Evolutionary conservation across 2,113 vertebrate genomes (phyloP), one percentile per base, ranked within the genome.

Genomic region (Colaptes auratus): DNA sequence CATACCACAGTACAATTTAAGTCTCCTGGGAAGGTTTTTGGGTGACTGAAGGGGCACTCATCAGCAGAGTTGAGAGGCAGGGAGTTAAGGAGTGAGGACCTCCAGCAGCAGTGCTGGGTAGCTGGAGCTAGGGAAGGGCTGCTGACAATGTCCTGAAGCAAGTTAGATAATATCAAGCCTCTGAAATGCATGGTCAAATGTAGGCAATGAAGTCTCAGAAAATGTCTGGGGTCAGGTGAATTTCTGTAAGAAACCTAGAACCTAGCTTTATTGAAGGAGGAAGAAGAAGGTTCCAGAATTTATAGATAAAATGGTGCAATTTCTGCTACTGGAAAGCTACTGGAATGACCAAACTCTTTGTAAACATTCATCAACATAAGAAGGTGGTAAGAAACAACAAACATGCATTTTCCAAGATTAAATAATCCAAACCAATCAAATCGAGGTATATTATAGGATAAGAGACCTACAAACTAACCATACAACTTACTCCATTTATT

Each of bases 261-360:
- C 3, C 17, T 73, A 56, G 3, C 15, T 72, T 83, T 48, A 27
- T 36, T 71, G 55, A 76, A 71, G 72, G 5, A 82, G 25, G 28
- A 67, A 86, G 79, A 39, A 71, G 58, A 75, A 73, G 9, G 44
- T 60, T 33, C 15, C 65, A 70, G 24, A 53, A 71, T 58, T 36
- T 67, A 30, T 0, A 35, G 52, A 91, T 15, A 77, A 60, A 63
- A 48, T 6, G 3, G 20, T 21, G 15, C 1, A 1, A 25, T 58
- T 93, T 28, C 31, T 71, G 63, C 66, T 61, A 23, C 27, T 82
- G 44, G 39, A 33, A 60, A 66, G 63, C 66, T 61, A 23, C 27
- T 82, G 36, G 39, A 33, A 60, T 24, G 7, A 44, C 48, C 65
- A 59, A 82, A 70, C 11, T 24, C 7, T 46, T 55, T 24, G 30